Percentiles rank a stretch among this genome's conserved stretches.
Evolutionary conservation across 2,888 invertebrate genomes (phyloP).

Genomic region (Entomobrya proxima): DNA sequence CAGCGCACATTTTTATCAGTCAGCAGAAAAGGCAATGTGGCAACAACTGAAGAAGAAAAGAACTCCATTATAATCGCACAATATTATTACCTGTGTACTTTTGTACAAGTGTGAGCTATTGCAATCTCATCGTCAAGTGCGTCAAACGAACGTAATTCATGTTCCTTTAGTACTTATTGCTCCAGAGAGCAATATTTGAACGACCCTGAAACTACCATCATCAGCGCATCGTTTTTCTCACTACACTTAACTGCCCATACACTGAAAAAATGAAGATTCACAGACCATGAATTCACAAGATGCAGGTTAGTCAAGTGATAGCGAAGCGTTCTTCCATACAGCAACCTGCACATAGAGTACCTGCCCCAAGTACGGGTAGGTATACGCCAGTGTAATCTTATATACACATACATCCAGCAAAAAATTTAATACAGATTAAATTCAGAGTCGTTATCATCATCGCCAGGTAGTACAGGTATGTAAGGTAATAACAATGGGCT

Average conservation of each 20-base stretch:
- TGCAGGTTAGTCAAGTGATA: slow-evolving; percentile 62
- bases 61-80: slow-evolving; percentile 15
- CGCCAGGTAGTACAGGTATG: slow-evolving; percentile 17
- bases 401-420: slow-evolving; percentile 30
- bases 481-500: slow-evolving; percentile 54
- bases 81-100: slow-evolving; percentile 11
- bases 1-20: slow-evolving; percentile 10
- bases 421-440: slow-evolving; percentile 53
- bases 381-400: background rate
- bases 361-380: background rate
- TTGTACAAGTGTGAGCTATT: slow-evolving; percentile 53
- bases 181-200: slow-evolving; percentile 54
- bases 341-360: slow-evolving; percentile 5
- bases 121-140: slow-evolving; percentile 58
- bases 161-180: slow-evolving; percentile 57
- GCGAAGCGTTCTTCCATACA: slow-evolving; percentile 21
- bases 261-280: slow-evolving; percentile 57
- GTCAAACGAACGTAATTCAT: slow-evolving; percentile 46
- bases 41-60: slow-evolving; percentile 38
- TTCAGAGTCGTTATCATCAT: slow-evolving; percentile 46
- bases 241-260: slow-evolving; percentile 54
- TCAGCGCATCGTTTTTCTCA: slow-evolving; percentile 47
- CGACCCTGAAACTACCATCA: slow-evolving; percentile 64
- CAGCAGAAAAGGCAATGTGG: slow-evolving; percentile 51
- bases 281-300: slow-evolving; percentile 64